These are phyloP conservation scores for Aquatica leii DNA, from an alignment of 2,888 invertebrate species.

Conservation along the genomic window DNA sequence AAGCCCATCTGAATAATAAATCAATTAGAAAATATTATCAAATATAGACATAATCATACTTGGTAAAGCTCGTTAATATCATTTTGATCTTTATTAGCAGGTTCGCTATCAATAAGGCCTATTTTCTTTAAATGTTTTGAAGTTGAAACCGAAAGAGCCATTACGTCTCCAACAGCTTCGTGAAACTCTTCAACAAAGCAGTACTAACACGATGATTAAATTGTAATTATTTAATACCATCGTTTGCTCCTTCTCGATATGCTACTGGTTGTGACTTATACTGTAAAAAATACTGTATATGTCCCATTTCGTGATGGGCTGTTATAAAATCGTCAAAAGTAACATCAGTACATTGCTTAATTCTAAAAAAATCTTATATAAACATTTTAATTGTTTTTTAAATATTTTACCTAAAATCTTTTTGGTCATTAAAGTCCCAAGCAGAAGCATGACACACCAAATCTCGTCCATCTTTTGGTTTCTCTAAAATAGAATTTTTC, in stretches of 20 bases:
- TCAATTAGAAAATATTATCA: no score
- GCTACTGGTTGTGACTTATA: slow-evolving; percentile 76
- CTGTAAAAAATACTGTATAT: slow-evolving; percentile 78
- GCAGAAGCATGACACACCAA: slow-evolving; percentile 88
- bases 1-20: slow-evolving; percentile 62
- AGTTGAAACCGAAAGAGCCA: slow-evolving; percentile 66
- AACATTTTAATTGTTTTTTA: neutral
- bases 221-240: slow-evolving; percentile 61
- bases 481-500: slow-evolving; percentile 85
- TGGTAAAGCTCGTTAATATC: slow-evolving; percentile 66
- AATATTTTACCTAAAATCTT: slow-evolving; percentile 76
- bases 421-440: slow-evolving; percentile 86
- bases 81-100: slow-evolving; percentile 44
- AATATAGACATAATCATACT: slow-evolving; percentile 58
- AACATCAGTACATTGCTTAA: slow-evolving; percentile 76
- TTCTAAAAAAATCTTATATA: no score
- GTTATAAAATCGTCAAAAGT: slow-evolving; percentile 70
- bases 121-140: slow-evolving; percentile 77
- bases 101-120: slow-evolving; percentile 65
- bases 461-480: slow-evolving; percentile 70
- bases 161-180: slow-evolving; percentile 69
- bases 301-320: slow-evolving; percentile 84
- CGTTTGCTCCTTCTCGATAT: slow-evolving; percentile 76
- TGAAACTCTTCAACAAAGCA: slow-evolving; percentile 63
- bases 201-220: neutral